Conservation (phyloP, 2,797 vertebrate genomes). For the Alauda arvensis region DNA sequence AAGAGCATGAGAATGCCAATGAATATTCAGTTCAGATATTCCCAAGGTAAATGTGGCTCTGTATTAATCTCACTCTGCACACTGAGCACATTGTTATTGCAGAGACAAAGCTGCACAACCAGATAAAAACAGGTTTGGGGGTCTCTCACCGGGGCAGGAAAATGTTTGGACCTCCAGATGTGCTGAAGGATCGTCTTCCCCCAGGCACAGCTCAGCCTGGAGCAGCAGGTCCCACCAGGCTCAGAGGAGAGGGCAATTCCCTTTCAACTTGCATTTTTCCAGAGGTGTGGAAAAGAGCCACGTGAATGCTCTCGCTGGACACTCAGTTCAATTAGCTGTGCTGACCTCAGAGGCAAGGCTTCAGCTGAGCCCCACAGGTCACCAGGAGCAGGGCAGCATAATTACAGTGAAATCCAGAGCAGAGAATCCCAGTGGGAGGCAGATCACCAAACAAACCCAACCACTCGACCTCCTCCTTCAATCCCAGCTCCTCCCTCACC, state of each 20-base stretch:
- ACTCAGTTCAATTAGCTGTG: neutral
- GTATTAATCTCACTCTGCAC: neutral
- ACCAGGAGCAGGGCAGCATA: neutral
- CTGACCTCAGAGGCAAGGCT: neutral
- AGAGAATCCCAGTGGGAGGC: neutral
- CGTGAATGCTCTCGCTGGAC: neutral
- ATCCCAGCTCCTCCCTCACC: neutral
- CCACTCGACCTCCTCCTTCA: fast-evolving
- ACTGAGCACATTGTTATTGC: neutral
- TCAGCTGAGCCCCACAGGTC: neutral
- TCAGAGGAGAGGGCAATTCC: neutral
- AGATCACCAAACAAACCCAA: neutral
- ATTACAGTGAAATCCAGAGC: neutral
- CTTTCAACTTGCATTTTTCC: neutral
- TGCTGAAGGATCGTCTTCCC: neutral
- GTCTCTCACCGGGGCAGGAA: neutral
- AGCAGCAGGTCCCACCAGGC: neutral
- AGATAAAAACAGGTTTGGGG: neutral
- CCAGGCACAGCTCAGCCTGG: neutral
- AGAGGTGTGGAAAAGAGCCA: neutral
- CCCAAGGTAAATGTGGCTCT: neutral
- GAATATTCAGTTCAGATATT: conserved; percentile 39
- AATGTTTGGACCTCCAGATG: neutral
- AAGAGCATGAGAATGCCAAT: neutral
- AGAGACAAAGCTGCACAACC: neutral